A percentile compares a stretch with the other conserved stretches of the same genome.
These are phyloP conservation scores for Piezodorus guildinii DNA, from an alignment of 1,140 invertebrate species.

Conservation along the genomic window DNA sequence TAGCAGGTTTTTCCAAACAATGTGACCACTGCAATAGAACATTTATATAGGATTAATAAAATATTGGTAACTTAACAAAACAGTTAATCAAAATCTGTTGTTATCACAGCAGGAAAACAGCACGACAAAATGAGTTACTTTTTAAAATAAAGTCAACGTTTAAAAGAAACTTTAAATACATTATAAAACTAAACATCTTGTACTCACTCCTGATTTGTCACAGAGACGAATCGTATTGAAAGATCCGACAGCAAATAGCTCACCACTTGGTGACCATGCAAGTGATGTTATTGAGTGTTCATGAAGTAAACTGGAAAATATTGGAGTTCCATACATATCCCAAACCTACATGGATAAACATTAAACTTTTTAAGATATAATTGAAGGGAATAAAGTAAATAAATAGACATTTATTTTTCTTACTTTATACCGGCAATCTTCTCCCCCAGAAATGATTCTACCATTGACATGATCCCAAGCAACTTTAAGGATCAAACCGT, in stretches of 20 bases:
- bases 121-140: too few relatives aligned
- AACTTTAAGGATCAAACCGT: slow-evolving; percentile 75
- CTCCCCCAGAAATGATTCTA: slow-evolving; percentile 82
- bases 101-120: slow-evolving; percentile 7
- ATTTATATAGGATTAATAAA: neutral
- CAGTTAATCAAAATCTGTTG: neutral
- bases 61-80: too few relatives aligned
- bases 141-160: neutral
- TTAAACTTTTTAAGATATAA: neutral
- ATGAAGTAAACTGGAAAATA: slow-evolving; percentile 70
- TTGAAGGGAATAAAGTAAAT: neutral
- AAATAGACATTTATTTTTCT: neutral
- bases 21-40: slow-evolving; percentile 74
- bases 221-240: slow-evolving; percentile 88
- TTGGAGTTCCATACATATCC: slow-evolving; percentile 76
- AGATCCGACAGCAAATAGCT: slow-evolving; percentile 83
- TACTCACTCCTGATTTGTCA: slow-evolving; percentile 79
- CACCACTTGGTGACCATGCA: slow-evolving; percentile 81
- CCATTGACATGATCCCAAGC: slow-evolving; percentile 82
- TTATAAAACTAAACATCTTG: neutral
- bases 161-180: neutral
- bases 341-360: slow-evolving; percentile 48
- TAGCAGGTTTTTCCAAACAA: slow-evolving; percentile 71
- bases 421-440: slow-evolving; percentile 90
- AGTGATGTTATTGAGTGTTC: slow-evolving; percentile 86